Evolutionary conservation across 92 coral and sea anemone genomes (phyloP).

Genomic region (Desmophyllum pertusum): DNA sequence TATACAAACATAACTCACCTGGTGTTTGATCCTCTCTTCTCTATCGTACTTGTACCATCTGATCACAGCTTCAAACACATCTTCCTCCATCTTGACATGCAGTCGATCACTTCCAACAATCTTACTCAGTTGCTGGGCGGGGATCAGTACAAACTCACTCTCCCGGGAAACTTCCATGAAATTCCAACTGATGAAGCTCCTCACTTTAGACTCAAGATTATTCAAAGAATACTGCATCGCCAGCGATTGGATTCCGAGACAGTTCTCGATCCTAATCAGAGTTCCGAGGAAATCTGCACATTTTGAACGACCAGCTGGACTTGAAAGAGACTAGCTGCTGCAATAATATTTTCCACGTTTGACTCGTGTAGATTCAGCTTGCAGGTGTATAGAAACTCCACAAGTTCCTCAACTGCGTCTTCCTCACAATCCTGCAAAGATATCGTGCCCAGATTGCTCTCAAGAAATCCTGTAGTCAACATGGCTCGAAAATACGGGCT

Average conservation of each 20-base stretch:
- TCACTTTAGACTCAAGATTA: slow-evolving; percentile 69
- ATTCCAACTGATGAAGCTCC: slow-evolving; percentile 83
- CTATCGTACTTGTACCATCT: slow-evolving; percentile 86
- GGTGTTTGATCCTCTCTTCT: slow-evolving; percentile 56
- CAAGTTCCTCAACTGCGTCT: slow-evolving; percentile 69
- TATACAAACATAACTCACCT: slow-evolving; percentile 40
- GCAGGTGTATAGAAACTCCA: slow-evolving; percentile 84
- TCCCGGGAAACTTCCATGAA: slow-evolving; percentile 73
- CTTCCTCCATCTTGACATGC: slow-evolving; percentile 74
- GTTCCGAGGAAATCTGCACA: slow-evolving; percentile 76
- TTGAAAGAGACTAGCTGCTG: slow-evolving; percentile 79
- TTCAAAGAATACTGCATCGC: slow-evolving; percentile 76
- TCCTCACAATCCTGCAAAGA: slow-evolving; percentile 82
- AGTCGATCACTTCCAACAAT: slow-evolving; percentile 74
- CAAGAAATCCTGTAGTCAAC: slow-evolving; percentile 83
- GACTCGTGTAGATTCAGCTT: slow-evolving; percentile 65
- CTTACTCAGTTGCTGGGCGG: slow-evolving; percentile 54
- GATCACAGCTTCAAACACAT: slow-evolving; percentile 83
- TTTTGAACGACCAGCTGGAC: slow-evolving; percentile 70
- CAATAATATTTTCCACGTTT: slow-evolving; percentile 71
- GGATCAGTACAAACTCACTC: slow-evolving; percentile 76
- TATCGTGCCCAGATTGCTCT: slow-evolving; percentile 70
- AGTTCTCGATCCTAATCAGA: slow-evolving; percentile 72
- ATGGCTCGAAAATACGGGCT: slow-evolving; percentile 94
- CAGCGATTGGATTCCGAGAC: slow-evolving; percentile 83